phyloP scores from a whole-genome alignment of 1,140 invertebrate species.

The Latrodectus geometricus region DNA sequence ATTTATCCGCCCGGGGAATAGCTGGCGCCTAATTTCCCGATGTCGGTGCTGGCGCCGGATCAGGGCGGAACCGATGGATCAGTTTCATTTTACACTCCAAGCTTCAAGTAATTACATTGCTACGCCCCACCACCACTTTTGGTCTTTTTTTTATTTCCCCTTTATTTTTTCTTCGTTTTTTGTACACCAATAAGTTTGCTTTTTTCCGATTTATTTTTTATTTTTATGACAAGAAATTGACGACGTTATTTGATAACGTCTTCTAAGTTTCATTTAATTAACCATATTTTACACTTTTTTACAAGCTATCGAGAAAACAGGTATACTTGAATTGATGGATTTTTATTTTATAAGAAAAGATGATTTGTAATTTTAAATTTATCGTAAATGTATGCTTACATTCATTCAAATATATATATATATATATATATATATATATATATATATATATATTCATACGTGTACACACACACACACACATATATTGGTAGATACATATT shows the following conservation, averaged over 20 bases:
- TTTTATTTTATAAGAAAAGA: not conserved
- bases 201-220: constrained; percentile 18
- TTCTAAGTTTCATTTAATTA: constrained; percentile 7
- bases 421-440: too few relatives aligned
- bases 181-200: not conserved
- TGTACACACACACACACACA: too few relatives aligned
- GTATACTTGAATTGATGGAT: not conserved
- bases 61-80: constrained; percentile 31
- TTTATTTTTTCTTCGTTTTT: not conserved
- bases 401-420: too few relatives aligned
- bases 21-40: constrained; percentile 54
- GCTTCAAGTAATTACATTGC: constrained; percentile 47
- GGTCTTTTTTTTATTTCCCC: not conserved
- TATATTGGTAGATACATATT: too few relatives aligned
- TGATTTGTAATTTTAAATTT: too few relatives aligned
- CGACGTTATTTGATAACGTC: not conserved
- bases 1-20: constrained; percentile 51
- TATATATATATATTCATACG: too few relatives aligned
- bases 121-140: constrained; percentile 2
- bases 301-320: not conserved
- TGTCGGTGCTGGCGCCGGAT: constrained; percentile 17
- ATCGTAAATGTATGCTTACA: too few relatives aligned
- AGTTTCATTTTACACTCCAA: constrained; percentile 56
- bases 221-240: not conserved
- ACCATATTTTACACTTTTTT: constrained; percentile 17